A percentile compares a stretch with the other conserved stretches of the same genome.
These are phyloP conservation scores for Xylota sylvarum DNA, from an alignment of 2,888 invertebrate species.

Conservation along the genomic window DNA sequence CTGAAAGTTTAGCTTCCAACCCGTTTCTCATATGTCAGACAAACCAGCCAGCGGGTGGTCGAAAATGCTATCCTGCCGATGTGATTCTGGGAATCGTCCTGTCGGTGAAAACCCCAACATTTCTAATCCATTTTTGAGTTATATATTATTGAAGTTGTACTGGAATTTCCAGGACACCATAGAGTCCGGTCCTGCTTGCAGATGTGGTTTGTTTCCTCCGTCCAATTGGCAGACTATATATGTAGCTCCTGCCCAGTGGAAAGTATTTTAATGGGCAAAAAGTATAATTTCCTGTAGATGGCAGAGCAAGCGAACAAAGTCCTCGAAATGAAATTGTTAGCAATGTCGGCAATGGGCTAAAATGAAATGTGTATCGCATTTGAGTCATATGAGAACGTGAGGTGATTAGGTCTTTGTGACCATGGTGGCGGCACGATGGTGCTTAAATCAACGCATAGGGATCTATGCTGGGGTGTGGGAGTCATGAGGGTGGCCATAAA, in stretches of 20 bases:
- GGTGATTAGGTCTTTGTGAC: constrained; percentile 65
- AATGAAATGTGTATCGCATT: constrained; percentile 72
- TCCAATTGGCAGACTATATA: neutral
- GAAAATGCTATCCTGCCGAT: constrained; percentile 27
- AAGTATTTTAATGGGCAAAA: constrained; percentile 73
- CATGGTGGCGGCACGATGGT: constrained; percentile 51
- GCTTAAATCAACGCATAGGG: constrained; percentile 60
- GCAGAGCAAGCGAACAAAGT: constrained; percentile 33
- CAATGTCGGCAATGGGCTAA: constrained; percentile 36
- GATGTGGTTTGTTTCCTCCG: constrained; percentile 29
- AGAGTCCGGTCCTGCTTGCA: constrained; percentile 19
- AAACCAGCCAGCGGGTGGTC: constrained; percentile 17
- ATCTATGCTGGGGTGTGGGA: constrained; percentile 10
- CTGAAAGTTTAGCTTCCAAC: constrained; percentile 28
- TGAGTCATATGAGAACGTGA: constrained; percentile 75
- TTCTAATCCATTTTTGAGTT: constrained; percentile 62
- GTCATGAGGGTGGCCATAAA: constrained; percentile 45
- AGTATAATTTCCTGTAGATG: constrained; percentile 71
- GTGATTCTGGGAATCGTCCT: constrained; percentile 16
- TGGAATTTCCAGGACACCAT: constrained; percentile 25
- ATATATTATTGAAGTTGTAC: constrained; percentile 49
- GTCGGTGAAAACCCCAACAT: constrained; percentile 22
- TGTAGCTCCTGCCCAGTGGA: constrained; percentile 25
- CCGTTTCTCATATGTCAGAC: constrained; percentile 29
- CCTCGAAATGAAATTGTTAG: constrained; percentile 28